phyloP scores from a whole-genome alignment of 30 jellyfish, hydroid and myxozoan genomes.

The Haliclystus octoradiatus region DNA sequence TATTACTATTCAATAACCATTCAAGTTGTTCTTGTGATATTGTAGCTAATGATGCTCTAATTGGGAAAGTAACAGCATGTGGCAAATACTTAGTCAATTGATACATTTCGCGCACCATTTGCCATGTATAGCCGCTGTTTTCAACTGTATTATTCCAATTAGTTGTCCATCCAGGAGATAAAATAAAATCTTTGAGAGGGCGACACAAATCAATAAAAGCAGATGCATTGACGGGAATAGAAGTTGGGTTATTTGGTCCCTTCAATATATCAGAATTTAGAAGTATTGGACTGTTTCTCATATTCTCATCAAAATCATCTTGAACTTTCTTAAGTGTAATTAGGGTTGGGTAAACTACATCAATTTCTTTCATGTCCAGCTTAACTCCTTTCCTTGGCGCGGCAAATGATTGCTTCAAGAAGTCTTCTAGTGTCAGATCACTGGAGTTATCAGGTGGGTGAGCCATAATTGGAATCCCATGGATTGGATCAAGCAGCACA shows the following conservation, averaged over 20 bases:
- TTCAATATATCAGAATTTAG: slow-evolving; percentile 79
- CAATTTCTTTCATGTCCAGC: slow-evolving; percentile 67
- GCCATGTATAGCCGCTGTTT: slow-evolving; percentile 66
- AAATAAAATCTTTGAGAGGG: slow-evolving; percentile 1
- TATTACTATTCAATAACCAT: slow-evolving; percentile 41
- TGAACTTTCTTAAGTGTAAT: slow-evolving; percentile 15
- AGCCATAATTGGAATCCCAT: slow-evolving; percentile 78
- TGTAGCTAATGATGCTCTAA: slow-evolving; percentile 76
- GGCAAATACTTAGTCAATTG: slow-evolving; percentile 8
- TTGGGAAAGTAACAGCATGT: slow-evolving; percentile 73
- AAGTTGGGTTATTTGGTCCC: slow-evolving; percentile 69
- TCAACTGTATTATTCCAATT: background rate
- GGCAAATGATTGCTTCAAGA: slow-evolving; percentile 13
- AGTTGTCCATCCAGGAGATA: slow-evolving; percentile 97
- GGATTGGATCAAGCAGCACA: slow-evolving; percentile 47
- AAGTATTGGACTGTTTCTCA: slow-evolving; percentile 12
- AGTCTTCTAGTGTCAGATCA: slow-evolving; percentile 52
- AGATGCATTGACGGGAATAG: slow-evolving; percentile 61
- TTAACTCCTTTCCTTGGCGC: slow-evolving; percentile 55
- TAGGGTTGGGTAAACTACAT: slow-evolving; percentile 61
- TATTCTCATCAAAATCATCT: background rate
- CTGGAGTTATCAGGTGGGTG: slow-evolving; percentile 87
- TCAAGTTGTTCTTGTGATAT: slow-evolving; percentile 43
- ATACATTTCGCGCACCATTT: slow-evolving; percentile 63
- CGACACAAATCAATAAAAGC: slow-evolving; percentile 23